Percentiles rank a stretch among this genome's conserved stretches.
Conservation (phyloP, 2,113 vertebrate species). For the Cisticola juncidis region DNA sequence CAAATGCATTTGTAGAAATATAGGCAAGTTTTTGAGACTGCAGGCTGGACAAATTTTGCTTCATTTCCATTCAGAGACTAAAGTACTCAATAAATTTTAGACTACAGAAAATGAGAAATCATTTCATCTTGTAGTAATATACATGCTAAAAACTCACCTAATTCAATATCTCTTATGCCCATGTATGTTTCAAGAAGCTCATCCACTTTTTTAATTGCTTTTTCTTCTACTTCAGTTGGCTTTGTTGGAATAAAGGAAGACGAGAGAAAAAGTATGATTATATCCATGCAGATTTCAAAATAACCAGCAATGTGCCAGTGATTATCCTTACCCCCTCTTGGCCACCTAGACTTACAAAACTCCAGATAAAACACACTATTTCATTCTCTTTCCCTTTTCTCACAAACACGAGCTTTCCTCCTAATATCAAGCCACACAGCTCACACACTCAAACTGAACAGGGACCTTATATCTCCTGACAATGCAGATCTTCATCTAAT, state of each 20-base stretch:
- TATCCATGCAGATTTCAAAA: background rate
- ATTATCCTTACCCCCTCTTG: background rate
- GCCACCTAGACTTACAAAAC: background rate
- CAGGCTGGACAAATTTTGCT: background rate
- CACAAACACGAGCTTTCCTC: background rate
- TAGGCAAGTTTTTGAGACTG: background rate
- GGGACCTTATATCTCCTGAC: background rate
- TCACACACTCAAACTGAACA: background rate
- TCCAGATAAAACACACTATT: background rate
- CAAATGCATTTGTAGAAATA: background rate
- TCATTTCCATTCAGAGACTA: background rate
- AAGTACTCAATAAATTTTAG: background rate
- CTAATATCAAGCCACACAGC: background rate
- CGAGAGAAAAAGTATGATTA: background rate
- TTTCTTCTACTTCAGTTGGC: slow-evolving; percentile 90
- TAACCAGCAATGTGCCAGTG: background rate
- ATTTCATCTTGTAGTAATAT: background rate
- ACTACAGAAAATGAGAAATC: background rate
- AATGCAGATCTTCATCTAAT: background rate
- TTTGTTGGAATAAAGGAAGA: slow-evolving; percentile 60
- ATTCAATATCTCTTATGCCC: slow-evolving; percentile 93
- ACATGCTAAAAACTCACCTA: slow-evolving; percentile 80
- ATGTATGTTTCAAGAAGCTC: slow-evolving; percentile 96
- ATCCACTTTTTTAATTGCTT: slow-evolving; percentile 90
- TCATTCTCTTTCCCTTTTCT: background rate